Evolutionary conservation across 2,113 vertebrate genomes (phyloP).

Genomic region (Lamprotornis superbus): DNA sequence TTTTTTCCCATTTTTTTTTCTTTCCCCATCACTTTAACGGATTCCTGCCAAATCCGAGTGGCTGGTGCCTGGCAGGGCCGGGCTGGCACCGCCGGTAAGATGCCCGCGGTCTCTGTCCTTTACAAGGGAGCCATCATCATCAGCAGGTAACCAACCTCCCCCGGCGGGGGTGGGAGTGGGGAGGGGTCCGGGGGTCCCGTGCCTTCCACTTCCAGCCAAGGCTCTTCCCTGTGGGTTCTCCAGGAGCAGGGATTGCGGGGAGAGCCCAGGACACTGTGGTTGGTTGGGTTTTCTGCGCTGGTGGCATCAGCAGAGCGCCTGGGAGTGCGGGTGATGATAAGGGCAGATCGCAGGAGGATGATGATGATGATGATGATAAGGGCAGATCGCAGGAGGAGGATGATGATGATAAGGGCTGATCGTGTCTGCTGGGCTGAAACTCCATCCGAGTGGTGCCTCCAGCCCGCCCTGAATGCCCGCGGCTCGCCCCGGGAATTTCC

Average conservation of each 20-base stretch:
- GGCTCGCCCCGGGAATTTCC: neutral
- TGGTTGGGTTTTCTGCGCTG: neutral
- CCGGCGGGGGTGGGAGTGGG: accelerated
- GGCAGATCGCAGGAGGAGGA: too few relatives aligned
- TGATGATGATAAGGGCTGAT: neutral
- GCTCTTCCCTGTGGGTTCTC: neutral
- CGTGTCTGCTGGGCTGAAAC: neutral
- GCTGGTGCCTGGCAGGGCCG: neutral
- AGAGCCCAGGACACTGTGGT: accelerated
- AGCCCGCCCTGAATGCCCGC: accelerated
- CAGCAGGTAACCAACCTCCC: conserved; percentile 38
- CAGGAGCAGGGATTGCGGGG: neutral
- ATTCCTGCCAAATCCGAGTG: neutral
- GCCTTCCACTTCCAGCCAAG: neutral
- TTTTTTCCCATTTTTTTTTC: neutral
- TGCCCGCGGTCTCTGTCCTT: conserved; percentile 38
- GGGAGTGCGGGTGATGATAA: neutral
- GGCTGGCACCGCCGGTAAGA: neutral
- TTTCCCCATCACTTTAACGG: neutral
- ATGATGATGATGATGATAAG: neutral
- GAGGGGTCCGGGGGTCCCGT: neutral
- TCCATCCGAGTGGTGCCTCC: accelerated
- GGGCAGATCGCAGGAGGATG: neutral
- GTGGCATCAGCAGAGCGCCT: neutral
- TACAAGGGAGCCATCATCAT: conserved; percentile 68